These are phyloP conservation scores for Plemyria rubiginata DNA, from an alignment of 2,888 invertebrate genomes.

Conservation along the genomic window DNA sequence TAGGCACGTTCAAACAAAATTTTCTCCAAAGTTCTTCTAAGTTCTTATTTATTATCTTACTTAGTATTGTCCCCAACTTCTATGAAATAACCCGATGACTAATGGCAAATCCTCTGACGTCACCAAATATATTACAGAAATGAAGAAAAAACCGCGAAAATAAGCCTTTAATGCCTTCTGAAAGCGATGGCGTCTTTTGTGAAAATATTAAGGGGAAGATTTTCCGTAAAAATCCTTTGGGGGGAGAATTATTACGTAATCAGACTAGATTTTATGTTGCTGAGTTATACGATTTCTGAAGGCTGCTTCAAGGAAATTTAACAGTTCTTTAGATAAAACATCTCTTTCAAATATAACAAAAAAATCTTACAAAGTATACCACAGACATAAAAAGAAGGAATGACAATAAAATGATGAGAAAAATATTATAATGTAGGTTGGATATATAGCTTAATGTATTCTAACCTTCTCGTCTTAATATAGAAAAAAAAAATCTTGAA, in stretches of 20 bases:
- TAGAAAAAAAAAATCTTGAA: no score
- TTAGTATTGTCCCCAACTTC: constrained; percentile 33
- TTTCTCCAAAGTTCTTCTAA: not conserved
- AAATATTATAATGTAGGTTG: no score
- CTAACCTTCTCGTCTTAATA: no score
- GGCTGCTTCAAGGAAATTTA: not conserved
- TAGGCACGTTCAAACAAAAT: no score
- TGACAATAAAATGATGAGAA: no score
- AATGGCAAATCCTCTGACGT: constrained; percentile 58
- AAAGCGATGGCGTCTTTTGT: constrained; percentile 36
- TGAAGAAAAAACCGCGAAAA: constrained; percentile 59
- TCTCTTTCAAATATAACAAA: not conserved
- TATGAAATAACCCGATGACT: constrained; percentile 57
- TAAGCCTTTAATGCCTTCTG: constrained; percentile 56
- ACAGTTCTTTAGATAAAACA: not conserved
- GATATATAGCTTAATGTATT: no score
- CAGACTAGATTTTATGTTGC: constrained; percentile 19
- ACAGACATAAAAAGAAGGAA: no score
- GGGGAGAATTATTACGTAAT: constrained; percentile 29
- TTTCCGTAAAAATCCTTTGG: constrained; percentile 30
- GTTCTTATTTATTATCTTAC: no score
- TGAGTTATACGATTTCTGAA: constrained; percentile 5
- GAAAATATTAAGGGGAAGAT: constrained; percentile 32
- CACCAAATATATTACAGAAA: constrained; percentile 61
- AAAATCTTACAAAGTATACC: not conserved